Evolutionary conservation across 2,888 invertebrate species (phyloP).

Genomic region (Sicus ferrugineus): DNA sequence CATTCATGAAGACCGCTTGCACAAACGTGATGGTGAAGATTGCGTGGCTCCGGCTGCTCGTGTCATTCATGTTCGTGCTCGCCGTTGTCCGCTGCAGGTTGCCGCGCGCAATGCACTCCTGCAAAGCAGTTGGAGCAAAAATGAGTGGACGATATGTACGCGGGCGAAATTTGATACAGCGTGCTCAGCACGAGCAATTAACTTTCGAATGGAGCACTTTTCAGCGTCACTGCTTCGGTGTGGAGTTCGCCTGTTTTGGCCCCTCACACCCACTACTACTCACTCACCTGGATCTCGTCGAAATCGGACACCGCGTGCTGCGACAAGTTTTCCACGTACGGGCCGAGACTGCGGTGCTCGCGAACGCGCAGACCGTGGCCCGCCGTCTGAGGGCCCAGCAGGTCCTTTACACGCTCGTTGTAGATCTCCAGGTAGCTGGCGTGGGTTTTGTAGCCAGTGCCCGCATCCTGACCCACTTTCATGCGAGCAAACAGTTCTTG

Average conservation of each 20-base stretch:
- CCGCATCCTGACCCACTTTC: conserved; percentile 81
- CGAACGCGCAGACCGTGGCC: conserved; percentile 78
- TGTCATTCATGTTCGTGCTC: conserved; percentile 91
- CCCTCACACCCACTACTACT: not conserved
- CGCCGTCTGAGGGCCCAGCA: conserved; percentile 69
- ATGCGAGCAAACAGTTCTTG: conserved; percentile 83
- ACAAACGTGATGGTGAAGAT: conserved; percentile 91
- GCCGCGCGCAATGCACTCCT: conserved; percentile 82
- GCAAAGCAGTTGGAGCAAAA: conserved; percentile 36
- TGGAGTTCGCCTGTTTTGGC: not conserved
- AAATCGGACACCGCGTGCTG: conserved; percentile 87
- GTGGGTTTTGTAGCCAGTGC: conserved; percentile 84
- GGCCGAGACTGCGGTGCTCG: conserved; percentile 82
- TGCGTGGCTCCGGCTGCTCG: conserved; percentile 89
- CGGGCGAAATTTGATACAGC: conserved; percentile 18
- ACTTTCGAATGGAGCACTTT: conserved; percentile 23
- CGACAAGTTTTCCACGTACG: conserved; percentile 87
- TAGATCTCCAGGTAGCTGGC: conserved; percentile 88
- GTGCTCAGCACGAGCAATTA: conserved; percentile 17
- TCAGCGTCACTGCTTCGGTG: not conserved
- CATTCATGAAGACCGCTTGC: conserved; percentile 85
- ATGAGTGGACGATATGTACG: not conserved
- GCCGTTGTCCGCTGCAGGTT: conserved; percentile 86
- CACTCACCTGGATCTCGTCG: conserved; percentile 79
- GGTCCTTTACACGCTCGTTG: conserved; percentile 82